Evolutionary conservation across 2,888 invertebrate species (phyloP).

Genomic region (Drosophila ezoana): DNA sequence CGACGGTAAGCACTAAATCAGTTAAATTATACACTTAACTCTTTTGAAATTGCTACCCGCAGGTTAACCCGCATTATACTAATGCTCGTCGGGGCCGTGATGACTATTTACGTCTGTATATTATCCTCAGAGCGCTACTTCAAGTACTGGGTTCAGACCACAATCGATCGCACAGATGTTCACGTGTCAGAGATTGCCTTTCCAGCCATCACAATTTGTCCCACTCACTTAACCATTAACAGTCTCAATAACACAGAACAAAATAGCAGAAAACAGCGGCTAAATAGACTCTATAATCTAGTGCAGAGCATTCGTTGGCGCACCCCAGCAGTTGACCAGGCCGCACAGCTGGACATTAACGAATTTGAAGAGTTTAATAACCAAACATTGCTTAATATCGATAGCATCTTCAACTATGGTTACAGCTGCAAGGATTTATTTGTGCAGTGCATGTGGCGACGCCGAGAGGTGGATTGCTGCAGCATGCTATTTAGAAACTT

Average conservation of each 20-base stretch:
- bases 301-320: conserved; percentile 41
- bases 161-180: conserved; percentile 77
- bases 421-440: conserved; percentile 62
- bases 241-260: not conserved
- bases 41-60: not conserved
- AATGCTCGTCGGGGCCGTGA: conserved; percentile 33
- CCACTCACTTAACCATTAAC: conserved; percentile 34
- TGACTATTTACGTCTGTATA: conserved; percentile 64
- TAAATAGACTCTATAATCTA: conserved; percentile 37
- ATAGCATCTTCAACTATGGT: conserved; percentile 17
- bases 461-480: conserved; percentile 62
- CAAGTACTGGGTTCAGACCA: conserved; percentile 75
- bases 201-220: conserved; percentile 76
- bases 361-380: conserved; percentile 27
- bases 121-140: conserved; percentile 74
- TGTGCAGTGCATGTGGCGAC: conserved; percentile 66
- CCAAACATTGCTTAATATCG: conserved; percentile 10
- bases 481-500: conserved; percentile 46
- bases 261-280: not conserved
- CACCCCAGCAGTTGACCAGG: not conserved
- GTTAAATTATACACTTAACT: conserved; percentile 9
- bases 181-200: conserved; percentile 79
- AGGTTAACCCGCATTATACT: conserved; percentile 52
- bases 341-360: not conserved
- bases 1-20: conserved; percentile 42